Evolutionary conservation across 2,888 invertebrate species (phyloP), one percentile per base, ranked within the genome.

Genomic region (Sesia bembeciformis): DNA sequence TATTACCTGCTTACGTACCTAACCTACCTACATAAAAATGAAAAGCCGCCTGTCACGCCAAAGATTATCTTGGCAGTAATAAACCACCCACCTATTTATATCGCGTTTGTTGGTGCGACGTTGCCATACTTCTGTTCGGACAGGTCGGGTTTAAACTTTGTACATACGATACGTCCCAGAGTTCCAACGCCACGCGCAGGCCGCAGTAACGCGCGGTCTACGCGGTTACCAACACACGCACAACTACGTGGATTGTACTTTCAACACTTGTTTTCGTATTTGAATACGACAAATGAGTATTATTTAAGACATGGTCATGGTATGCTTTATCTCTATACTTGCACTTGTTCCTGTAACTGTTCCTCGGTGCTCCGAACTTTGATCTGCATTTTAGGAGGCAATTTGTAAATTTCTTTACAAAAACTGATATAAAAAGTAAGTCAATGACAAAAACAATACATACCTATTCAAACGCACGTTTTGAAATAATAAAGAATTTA

Each of bases 41-140:
- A 58, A 62, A 60, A 59, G 55, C 56, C 53, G 61, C 57, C 58
- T 60, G 66, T 67, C 68, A 67, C 62, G 57, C 60, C 58, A 52
- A 64, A 67, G 65, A 72, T 72, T 72, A 71, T 68, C 61, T 61
- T 60, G 61, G 62, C 61, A 59, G 61, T 59, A 58, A 58, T 56
- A 58, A 58, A 68, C 67, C 66, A 63, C 62, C 64, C 67, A 67
- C 66, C 66, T 72, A 71, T 72, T 68, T 72, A 67, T 66, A 68
- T 59, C 56, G 60, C 56, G 63, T 60, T 60, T 43, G 52, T 43
- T n/a, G 58, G 60, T 57, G 70, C 71, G 63, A 66, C 70, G 74
- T 74, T 74, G 74, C 73, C 74, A 40, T 7, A 39, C 38, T 23
- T 23, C 40, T n/a, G 49, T 40, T 46, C 39, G 40, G 39, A 40